These are phyloP conservation scores for Nothoprocta perdicaria DNA, from an alignment of 2,113 vertebrate genomes.

Conservation along the genomic window DNA sequence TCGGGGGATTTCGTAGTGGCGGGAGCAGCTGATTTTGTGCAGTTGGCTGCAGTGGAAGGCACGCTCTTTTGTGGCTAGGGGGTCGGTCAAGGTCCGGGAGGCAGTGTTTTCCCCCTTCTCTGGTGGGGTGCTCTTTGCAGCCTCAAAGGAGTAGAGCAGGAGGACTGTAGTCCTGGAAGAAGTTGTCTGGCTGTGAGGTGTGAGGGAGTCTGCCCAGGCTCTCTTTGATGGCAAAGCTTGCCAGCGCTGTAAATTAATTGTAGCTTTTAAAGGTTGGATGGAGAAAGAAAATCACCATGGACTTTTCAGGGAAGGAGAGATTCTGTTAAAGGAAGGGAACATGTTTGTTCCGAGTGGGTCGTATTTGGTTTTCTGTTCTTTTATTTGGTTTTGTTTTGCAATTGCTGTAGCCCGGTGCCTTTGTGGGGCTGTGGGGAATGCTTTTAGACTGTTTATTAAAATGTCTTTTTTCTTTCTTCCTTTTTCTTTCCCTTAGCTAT, in stretches of 20 bases:
- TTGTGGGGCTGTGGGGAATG: background rate
- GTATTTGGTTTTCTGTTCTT: background rate
- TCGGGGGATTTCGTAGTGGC: rapidly evolving
- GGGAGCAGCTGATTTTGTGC: background rate
- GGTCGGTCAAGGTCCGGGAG: background rate
- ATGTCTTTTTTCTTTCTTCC: background rate
- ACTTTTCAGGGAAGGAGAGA: background rate
- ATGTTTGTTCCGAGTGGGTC: background rate
- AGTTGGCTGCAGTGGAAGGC: background rate
- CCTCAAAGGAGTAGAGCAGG: background rate
- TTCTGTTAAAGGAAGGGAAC: background rate
- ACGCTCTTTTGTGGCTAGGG: background rate
- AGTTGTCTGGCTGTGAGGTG: background rate
- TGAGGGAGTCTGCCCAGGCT: background rate
- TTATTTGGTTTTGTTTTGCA: background rate
- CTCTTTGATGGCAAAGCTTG: rapidly evolving
- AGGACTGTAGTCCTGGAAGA: background rate
- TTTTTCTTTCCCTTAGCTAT: background rate
- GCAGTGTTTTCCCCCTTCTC: background rate
- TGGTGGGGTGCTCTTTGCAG: background rate
- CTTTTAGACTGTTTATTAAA: background rate
- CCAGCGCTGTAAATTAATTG: rapidly evolving
- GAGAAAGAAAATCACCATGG: background rate
- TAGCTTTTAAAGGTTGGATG: rapidly evolving
- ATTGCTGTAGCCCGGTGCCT: background rate